A percentile compares a stretch with the other conserved stretches of the same genome.
Evolutionary conservation across 2,113 vertebrate genomes (phyloP).

Genomic region (Erythrocebus patas): DNA sequence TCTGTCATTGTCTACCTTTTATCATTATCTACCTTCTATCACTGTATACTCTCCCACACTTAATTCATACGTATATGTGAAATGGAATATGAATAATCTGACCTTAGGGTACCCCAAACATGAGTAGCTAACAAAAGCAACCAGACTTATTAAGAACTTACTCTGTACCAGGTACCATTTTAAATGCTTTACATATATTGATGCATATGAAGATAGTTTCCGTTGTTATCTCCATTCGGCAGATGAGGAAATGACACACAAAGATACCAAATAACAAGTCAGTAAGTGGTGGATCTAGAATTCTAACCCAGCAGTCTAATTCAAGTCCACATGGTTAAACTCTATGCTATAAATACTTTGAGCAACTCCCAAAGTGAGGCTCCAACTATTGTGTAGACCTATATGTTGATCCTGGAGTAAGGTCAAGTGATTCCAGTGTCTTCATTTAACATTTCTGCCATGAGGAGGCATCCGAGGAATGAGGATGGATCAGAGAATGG

Average conservation of each 20-base stretch:
- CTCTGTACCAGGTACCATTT: background rate
- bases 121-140: background rate
- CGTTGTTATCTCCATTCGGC: background rate
- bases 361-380: background rate
- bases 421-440: background rate
- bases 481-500: constrained; percentile 8
- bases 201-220: background rate
- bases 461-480: constrained; percentile 58
- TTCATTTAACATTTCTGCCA: constrained; percentile 62
- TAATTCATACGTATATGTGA: background rate
- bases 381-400: background rate
- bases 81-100: background rate
- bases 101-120: background rate
- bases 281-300: background rate
- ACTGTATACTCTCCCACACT: background rate
- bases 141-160: constrained; percentile 8
- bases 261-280: background rate
- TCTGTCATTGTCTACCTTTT: background rate
- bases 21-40: no score
- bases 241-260: background rate
- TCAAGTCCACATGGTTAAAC: background rate
- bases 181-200: background rate
- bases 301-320: background rate
- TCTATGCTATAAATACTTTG: background rate
- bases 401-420: background rate